Evolutionary conservation across 2,888 invertebrate genomes (phyloP), one percentile per base, ranked within the genome.

Genomic region (Pseudococcus viburni): DNA sequence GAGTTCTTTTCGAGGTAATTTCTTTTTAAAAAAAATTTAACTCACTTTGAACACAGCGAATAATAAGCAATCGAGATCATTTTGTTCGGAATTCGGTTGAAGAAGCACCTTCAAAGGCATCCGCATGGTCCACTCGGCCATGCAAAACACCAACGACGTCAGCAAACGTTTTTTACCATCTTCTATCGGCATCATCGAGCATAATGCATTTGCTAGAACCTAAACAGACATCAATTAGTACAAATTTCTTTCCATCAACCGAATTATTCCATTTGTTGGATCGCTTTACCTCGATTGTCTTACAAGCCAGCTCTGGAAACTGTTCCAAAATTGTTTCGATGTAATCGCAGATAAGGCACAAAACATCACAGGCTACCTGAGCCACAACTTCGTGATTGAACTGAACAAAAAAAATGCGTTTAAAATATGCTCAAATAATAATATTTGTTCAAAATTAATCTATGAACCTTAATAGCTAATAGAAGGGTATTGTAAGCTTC

Each of bases 61-160:
- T 22, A 89, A 86, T 22, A 89, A 89, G n/a, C 88, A 87, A n/a
- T 87, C 55, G 55, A 80, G 46, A 9, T 59, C 33, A 51, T 84
- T 89, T n/a, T 89, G 86, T 51, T 88, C 88, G 8, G 89, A 33
- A 8, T 85, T 55, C 33, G 86, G 12, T 51, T 88, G 86, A 11
- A 89, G 59, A 15, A 89, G 88, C 12, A 89, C 89, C 5, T 89
- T 89, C 12, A 90, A 90, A 0, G 93, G 93, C 89, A 98, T 94
- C 84, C 95, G 94, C 94, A 98, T 97, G 88, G 97, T 97, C 95
- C 98, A 98, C 92, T 98, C 98, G 0, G 97, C 97, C 89, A 99
- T 93, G 91, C 97, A 97, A 88, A 98, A 94, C 90, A 98, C 94
- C 90, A 98, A 93, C 0, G 97, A 96, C 48, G 96, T 95, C 17